Evolutionary conservation across 2,888 invertebrate species (phyloP).

Genomic region (Lepidochrysops patricia): DNA sequence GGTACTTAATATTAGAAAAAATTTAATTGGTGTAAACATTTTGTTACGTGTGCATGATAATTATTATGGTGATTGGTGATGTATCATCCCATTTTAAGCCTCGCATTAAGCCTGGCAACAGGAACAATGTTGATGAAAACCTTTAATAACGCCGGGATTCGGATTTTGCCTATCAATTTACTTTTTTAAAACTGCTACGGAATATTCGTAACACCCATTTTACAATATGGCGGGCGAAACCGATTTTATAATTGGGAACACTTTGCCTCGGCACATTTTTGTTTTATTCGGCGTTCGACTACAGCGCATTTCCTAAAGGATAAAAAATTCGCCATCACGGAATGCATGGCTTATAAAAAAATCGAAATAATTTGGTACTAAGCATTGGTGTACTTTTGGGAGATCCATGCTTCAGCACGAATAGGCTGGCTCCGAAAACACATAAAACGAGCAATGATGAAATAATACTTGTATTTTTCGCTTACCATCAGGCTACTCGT

Average conservation of each 20-base stretch:
- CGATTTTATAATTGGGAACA: constrained; percentile 1
- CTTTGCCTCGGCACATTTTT: not conserved
- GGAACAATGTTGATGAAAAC: not conserved
- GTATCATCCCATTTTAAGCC: not conserved
- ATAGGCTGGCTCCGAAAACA: no score
- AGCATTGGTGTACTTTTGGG: no score
- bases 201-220: constrained; percentile 2
- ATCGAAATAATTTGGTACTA: no score
- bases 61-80: not conserved
- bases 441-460: no score
- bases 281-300: not conserved
- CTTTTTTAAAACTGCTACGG: not conserved
- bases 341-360: not conserved
- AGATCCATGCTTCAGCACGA: no score
- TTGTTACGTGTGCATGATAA: no score
- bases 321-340: no score
- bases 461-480: no score
- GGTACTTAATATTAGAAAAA: no score
- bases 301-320: not conserved
- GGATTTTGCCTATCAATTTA: not conserved
- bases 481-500: no score
- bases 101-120: not conserved
- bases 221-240: not conserved
- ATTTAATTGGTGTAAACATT: no score
- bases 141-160: not conserved